phyloP scores from a whole-genome alignment of 30 jellyfish, hydroid and myxozoan genomes.

The Cassiopea xamachana region DNA sequence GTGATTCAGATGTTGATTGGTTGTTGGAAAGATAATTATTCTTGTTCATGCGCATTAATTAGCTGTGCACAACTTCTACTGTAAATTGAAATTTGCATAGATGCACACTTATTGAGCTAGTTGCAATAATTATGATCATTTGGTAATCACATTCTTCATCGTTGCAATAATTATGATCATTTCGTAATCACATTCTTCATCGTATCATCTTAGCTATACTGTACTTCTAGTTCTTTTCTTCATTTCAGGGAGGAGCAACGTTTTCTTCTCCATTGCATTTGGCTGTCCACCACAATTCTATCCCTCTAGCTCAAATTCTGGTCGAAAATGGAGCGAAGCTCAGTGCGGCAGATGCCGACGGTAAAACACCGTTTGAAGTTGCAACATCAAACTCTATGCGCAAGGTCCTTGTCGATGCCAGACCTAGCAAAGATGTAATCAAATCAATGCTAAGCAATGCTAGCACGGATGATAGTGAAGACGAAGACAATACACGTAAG shows the following conservation, averaged over 20 bases:
- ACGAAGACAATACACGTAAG: conserved; percentile 49
- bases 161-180: neutral
- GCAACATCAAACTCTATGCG: conserved; percentile 86
- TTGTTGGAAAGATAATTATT: too few relatives aligned
- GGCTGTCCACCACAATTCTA: conserved; percentile 62
- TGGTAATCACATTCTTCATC: neutral
- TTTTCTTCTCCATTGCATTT: conserved; percentile 73
- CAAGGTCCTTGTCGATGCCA: conserved; percentile 73
- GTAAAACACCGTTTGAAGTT: conserved; percentile 92
- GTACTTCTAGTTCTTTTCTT: neutral
- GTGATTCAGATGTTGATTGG: too few relatives aligned
- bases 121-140: neutral
- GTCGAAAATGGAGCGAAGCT: conserved; percentile 78
- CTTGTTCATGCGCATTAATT: too few relatives aligned
- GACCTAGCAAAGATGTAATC: conserved; percentile 28
- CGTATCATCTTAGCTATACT: neutral
- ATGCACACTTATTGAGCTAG: neutral
- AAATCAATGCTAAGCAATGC: neutral
- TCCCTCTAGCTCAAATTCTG: conserved; percentile 48
- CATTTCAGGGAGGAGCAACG: conserved; percentile 78
- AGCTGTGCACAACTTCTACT: too few relatives aligned
- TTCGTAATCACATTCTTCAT: neutral
- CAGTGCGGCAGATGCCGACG: conserved; percentile 68
- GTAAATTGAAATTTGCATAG: neutral
- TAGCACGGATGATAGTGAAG: conserved; percentile 61